Percentiles rank a stretch among this genome's conserved stretches.
phyloP scores from a whole-genome alignment of 2,113 vertebrate species.

The Proterorhinus semilunaris region DNA sequence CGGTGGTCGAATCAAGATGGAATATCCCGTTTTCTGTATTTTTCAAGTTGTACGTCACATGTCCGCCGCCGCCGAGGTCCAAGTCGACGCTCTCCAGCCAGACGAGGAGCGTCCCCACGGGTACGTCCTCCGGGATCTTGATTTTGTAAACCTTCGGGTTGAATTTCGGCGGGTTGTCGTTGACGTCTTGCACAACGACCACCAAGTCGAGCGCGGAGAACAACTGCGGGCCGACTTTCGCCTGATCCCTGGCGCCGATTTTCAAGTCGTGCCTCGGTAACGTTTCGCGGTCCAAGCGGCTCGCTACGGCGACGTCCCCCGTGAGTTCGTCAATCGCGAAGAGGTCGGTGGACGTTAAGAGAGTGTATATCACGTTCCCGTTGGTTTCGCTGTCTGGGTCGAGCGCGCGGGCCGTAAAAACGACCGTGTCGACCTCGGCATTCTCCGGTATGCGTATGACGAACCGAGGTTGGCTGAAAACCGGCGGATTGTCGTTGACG shows the following conservation, averaged over 20 bases:
- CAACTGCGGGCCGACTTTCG: constrained; percentile 77
- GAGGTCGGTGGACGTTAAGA: constrained; percentile 82
- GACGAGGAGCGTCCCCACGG: constrained; percentile 81
- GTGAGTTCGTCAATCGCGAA: constrained; percentile 85
- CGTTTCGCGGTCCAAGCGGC: constrained; percentile 84
- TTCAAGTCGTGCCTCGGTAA: constrained; percentile 80
- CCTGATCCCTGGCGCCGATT: constrained; percentile 88
- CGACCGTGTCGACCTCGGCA: constrained; percentile 74
- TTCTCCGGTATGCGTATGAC: constrained; percentile 84
- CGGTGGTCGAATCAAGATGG: constrained; percentile 79
- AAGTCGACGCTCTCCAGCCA: constrained; percentile 90
- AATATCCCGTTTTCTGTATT: constrained; percentile 82
- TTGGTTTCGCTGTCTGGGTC: constrained; percentile 84
- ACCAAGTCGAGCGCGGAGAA: constrained; percentile 80
- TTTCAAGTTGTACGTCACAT: constrained; percentile 84
- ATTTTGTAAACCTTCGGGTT: constrained; percentile 79
- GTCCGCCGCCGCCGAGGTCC: constrained; percentile 83
- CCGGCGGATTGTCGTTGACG: constrained; percentile 88
- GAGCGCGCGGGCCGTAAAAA: constrained; percentile 80
- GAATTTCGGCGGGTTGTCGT: constrained; percentile 92
- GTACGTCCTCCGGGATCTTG: constrained; percentile 89
- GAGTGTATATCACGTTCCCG: constrained; percentile 79
- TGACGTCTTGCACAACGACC: constrained; percentile 86
- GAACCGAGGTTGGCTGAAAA: constrained; percentile 84
- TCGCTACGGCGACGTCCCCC: constrained; percentile 83